Evolutionary conservation across 1,140 invertebrate species (phyloP).

Genomic region (Scaptodrosophila lebanonensis): DNA sequence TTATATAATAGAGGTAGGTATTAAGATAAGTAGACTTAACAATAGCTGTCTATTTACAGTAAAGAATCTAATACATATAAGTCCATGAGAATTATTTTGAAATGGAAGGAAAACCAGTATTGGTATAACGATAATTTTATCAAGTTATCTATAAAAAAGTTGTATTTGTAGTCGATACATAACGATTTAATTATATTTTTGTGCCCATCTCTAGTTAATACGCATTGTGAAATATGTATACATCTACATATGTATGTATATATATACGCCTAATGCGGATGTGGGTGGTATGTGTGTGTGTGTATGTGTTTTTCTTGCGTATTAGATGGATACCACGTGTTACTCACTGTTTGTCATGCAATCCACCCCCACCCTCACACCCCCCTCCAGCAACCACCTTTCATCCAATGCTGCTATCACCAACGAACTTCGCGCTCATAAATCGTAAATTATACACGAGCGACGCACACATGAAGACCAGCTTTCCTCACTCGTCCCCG

Average conservation of each 20-base stretch:
- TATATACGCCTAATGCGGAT: slow-evolving; percentile 1
- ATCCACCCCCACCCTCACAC: neutral
- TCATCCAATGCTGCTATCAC: slow-evolving; percentile 41
- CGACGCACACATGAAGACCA: slow-evolving; percentile 59
- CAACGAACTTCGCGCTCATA: slow-evolving; percentile 61
- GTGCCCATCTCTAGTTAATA: too few relatives aligned
- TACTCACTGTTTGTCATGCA: slow-evolving; percentile 29
- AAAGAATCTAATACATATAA: too few relatives aligned
- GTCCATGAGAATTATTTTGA: too few relatives aligned
- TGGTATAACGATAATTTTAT: too few relatives aligned
- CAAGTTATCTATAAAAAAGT: too few relatives aligned
- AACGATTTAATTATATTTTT: too few relatives aligned
- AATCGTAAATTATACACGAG: slow-evolving; percentile 71
- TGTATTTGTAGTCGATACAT: too few relatives aligned
- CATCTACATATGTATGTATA: neutral
- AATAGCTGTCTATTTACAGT: too few relatives aligned
- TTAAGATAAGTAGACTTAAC: too few relatives aligned
- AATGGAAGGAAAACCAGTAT: too few relatives aligned
- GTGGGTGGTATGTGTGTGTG: slow-evolving; percentile 9
- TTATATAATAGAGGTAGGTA: too few relatives aligned
- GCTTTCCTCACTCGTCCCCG: slow-evolving; percentile 8
- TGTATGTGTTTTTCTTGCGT: slow-evolving; percentile 48
- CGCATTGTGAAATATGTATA: neutral
- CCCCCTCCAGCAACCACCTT: neutral
- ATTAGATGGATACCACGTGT: slow-evolving; percentile 69